These are phyloP conservation scores for Forbesichthys agassizii DNA, from an alignment of 2,113 vertebrate genomes.

Conservation along the genomic window DNA sequence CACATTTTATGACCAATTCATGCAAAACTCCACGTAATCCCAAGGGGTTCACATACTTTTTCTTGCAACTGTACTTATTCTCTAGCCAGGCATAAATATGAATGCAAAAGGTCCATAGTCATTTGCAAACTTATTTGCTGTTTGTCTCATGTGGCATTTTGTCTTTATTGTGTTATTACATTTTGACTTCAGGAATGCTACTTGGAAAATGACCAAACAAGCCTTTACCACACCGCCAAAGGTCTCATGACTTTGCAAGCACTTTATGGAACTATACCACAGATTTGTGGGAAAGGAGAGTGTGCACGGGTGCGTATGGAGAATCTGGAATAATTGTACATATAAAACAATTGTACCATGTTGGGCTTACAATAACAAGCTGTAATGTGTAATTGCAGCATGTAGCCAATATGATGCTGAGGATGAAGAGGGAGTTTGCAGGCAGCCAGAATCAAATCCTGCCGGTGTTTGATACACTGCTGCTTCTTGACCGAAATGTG, in stretches of 20 bases:
- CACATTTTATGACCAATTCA: no score
- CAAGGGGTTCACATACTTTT: no score
- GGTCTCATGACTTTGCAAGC: conserved; percentile 96
- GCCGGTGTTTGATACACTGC: conserved; percentile 91
- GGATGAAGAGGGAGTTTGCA: conserved; percentile 96
- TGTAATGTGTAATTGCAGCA: conserved; percentile 75
- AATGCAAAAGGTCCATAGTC: no score
- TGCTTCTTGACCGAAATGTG: conserved; percentile 92
- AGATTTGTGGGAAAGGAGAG: conserved; percentile 97
- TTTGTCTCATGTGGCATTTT: no score
- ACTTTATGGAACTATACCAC: conserved; percentile 94
- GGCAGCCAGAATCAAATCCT: conserved; percentile 91
- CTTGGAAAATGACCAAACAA: conserved; percentile 95
- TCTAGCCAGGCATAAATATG: no score
- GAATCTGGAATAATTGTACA: background rate
- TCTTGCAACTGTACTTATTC: no score
- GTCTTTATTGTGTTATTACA: no score
- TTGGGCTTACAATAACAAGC: background rate
- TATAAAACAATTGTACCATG: background rate
- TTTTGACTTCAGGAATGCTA: conserved; percentile 86
- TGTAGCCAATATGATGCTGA: conserved; percentile 98
- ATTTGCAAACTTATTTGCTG: no score
- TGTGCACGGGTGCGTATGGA: conserved; percentile 86
- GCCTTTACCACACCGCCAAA: conserved; percentile 94
- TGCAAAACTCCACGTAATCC: no score